Percentiles rank a stretch among this genome's conserved stretches.
phyloP scores from a whole-genome alignment of 1,140 invertebrate genomes.

The Saccostrea glomerata region DNA sequence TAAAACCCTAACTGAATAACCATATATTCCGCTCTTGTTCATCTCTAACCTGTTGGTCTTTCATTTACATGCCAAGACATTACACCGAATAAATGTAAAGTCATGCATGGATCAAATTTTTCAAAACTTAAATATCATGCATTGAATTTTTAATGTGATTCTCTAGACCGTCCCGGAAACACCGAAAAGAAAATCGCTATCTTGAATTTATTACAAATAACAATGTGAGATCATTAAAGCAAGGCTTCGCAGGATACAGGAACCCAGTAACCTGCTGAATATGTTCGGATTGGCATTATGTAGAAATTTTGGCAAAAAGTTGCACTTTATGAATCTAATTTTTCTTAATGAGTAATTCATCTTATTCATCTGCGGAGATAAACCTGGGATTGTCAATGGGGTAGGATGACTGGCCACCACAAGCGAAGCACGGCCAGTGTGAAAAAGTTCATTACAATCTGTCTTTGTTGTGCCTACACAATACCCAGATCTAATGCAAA shows the following conservation, averaged over 20 bases:
- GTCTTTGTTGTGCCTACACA: background rate
- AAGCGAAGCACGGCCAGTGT: background rate
- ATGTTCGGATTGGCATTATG: background rate
- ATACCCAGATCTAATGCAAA: slow-evolving; percentile 28
- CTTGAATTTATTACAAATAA: too few species aligned
- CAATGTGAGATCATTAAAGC: too few species aligned
- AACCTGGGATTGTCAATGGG: slow-evolving; percentile 9
- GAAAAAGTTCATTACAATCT: slow-evolving; percentile 17
- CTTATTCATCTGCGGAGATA: background rate
- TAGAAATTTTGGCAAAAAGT: background rate
- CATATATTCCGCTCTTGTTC: background rate
- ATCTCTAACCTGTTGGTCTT: background rate
- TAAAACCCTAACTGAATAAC: background rate
- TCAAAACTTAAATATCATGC: slow-evolving; percentile 21
- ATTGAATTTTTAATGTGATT: slow-evolving; percentile 26
- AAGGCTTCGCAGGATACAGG: too few species aligned
- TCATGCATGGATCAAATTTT: slow-evolving; percentile 13
- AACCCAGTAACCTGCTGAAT: background rate
- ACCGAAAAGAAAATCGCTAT: too few species aligned
- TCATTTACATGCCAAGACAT: background rate
- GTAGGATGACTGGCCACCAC: slow-evolving; percentile 9
- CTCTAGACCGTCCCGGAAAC: background rate
- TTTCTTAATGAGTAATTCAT: background rate
- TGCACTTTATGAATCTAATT: background rate
- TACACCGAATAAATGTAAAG: slow-evolving; percentile 20